Base-by-base conservation (phyloP, 2,888 invertebrate genomes). In the Nysson spinosus region DNA sequence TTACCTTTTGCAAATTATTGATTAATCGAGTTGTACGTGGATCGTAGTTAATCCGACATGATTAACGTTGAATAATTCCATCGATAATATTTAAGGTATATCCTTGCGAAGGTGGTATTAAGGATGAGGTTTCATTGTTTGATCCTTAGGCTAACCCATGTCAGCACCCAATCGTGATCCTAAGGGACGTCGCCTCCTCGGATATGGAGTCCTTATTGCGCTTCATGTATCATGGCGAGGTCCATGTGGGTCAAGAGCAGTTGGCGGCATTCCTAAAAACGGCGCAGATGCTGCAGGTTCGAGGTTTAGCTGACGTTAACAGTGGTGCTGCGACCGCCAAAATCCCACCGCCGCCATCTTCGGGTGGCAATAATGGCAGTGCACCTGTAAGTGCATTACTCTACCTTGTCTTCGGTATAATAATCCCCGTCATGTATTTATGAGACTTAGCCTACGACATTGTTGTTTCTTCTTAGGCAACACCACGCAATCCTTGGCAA, bases 201-300 rank as follows among this genome's bases (percentile, higher is more conserved):
- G 95, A 95, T 83, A 94, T 96, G 91, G 95, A 95, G 85, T 94
- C 94, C 84, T 90, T 96, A 80, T 90, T 96, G 81, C 93, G 94
- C 88, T 96, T 96, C 89, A 96, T 96, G 95, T 96, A 96, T 88
- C 95, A 95, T 88, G 96, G 96, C 65, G 96, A 96, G 88, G 96
- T 96, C 24, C 94, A 95, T 87, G 94, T 96, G 78, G 94, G 95
- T 17, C 95, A 96, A 87, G 95, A 95, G 81, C 94, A 95, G 85
- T 89, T 96, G 78, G 92, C 94, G 71, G 95, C 95, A 86, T 95
- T 96, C 87, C 89, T 96, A 75, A 93, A 94, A 88, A 95, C 95
- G 69, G 96, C 96, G 34, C 95, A 95, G 88, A 91, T 95, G 89
- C 90, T 96, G 79, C 95, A 96, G 89, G 94, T 96, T 14, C 91